Conservation (phyloP, 2,113 vertebrate genomes). For the Burhinus oedicnemus region DNA sequence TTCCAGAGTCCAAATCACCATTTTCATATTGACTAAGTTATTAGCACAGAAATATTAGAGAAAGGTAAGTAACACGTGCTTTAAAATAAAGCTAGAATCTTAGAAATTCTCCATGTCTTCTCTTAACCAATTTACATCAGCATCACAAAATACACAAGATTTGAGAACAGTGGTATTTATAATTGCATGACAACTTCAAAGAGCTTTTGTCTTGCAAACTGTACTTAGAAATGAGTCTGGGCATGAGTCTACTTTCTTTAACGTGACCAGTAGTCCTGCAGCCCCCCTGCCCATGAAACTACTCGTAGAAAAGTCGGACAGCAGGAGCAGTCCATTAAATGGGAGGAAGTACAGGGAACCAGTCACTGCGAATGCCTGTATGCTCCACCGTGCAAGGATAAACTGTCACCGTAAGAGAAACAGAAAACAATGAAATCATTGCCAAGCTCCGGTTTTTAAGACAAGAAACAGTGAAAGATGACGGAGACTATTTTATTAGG, state of each 20-base stretch:
- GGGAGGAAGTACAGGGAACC: neutral
- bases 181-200: neutral
- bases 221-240: neutral
- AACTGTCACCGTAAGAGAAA: neutral
- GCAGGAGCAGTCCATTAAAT: neutral
- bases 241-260: neutral
- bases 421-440: neutral
- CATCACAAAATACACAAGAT: neutral
- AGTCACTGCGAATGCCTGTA: neutral
- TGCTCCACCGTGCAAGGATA: neutral
- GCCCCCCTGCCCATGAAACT: neutral
- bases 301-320: neutral
- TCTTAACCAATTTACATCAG: neutral
- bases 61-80: neutral
- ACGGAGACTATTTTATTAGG: neutral
- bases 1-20: fast-evolving
- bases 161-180: neutral
- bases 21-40: neutral
- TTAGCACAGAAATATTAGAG: neutral
- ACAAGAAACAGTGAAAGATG: neutral
- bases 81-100: neutral
- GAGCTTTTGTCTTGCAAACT: neutral
- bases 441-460: neutral
- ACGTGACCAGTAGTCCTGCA: neutral
- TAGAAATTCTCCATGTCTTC: neutral